phyloP scores from a whole-genome alignment of 2,113 vertebrate genomes.

The Pteropus alecto region DNA sequence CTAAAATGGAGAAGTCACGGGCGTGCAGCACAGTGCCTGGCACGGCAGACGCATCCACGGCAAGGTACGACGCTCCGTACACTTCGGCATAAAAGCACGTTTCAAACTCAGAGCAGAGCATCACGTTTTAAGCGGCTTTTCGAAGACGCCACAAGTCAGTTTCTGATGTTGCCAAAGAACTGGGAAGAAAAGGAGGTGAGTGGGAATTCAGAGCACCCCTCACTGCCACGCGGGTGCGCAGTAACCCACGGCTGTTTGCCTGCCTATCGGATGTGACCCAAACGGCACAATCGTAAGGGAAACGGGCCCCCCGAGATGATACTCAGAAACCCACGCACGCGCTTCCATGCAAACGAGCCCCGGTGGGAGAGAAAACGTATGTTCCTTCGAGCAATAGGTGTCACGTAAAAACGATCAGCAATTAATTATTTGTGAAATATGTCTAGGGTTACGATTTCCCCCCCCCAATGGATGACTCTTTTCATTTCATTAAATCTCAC shows the following conservation, averaged over 20 bases:
- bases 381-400: not conserved
- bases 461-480: too few species aligned
- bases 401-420: not conserved
- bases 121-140: not conserved
- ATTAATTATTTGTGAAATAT: not conserved
- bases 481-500: too few species aligned
- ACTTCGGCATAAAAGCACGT: not conserved
- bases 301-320: not conserved
- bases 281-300: not conserved
- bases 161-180: constrained; percentile 4
- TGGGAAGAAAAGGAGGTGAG: not conserved
- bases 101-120: not conserved
- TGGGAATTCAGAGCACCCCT: not conserved
- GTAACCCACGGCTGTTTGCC: accelerated
- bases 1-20: not conserved
- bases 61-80: not conserved
- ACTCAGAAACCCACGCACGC: not conserved
- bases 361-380: not conserved
- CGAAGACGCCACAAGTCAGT: not conserved
- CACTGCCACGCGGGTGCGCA: accelerated
- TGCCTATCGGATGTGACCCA: not conserved
- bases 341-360: not conserved
- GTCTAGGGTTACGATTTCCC: not conserved
- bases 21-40: accelerated
- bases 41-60: too few species aligned